Conservation (phyloP, 2,888 invertebrate species). For the Odontocolon sp. region DNA sequence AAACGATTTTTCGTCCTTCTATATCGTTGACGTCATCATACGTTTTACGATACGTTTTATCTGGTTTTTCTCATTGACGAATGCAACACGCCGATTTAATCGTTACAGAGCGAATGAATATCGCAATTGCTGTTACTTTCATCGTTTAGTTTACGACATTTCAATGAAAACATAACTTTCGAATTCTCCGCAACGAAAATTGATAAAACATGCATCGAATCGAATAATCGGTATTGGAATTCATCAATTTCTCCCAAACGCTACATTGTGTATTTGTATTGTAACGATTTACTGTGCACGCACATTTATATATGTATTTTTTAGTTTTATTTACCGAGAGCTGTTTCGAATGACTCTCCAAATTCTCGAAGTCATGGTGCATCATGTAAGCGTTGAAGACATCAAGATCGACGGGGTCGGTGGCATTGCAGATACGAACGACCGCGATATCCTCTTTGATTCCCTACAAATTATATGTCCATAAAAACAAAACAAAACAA, state of each 20-base stretch:
- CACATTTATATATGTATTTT: too few species aligned
- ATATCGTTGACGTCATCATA: too few species aligned
- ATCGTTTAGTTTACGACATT: neutral
- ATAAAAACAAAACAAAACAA: too few species aligned
- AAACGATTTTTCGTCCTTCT: neutral
- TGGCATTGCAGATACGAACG: conserved; percentile 66
- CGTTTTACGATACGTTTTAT: conserved; percentile 13
- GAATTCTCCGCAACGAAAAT: neutral
- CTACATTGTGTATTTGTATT: too few species aligned
- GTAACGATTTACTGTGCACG: too few species aligned
- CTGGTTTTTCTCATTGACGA: neutral
- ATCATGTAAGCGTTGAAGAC: conserved; percentile 66
- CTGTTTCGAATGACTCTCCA: conserved; percentile 53
- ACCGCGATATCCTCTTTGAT: conserved; percentile 63
- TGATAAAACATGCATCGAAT: neutral
- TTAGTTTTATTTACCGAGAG: conserved; percentile 60
- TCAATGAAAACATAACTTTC: too few species aligned
- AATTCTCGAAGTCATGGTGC: conserved; percentile 62
- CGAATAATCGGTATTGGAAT: neutral
- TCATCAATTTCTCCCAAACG: neutral
- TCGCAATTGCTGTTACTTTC: neutral
- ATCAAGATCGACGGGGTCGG: conserved; percentile 64
- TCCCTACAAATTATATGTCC: conserved; percentile 52
- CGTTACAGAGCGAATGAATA: neutral
- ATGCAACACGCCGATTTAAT: neutral